Base-by-base conservation (phyloP, 1,140 invertebrate species). In the Yoshiicerus persimilis region DNA sequence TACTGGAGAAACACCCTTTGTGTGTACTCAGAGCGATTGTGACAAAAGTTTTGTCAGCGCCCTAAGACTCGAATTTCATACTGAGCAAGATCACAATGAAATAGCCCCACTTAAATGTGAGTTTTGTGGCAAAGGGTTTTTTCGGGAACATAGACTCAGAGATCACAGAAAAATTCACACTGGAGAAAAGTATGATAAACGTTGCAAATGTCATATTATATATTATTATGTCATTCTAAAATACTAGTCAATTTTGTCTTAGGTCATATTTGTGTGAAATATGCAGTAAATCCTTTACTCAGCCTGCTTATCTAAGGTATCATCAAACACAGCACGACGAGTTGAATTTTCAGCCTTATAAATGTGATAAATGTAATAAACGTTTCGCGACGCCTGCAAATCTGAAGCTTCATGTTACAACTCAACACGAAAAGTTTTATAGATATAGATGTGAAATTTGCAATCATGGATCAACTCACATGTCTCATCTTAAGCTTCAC, bases 401-500 rank as follows among this genome's bases (percentile, higher is more conserved):
- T 38, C 64, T 89, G 9, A 39, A 66, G 16, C 34, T 84, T 11
- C 88, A 89, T 25, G 25, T 38, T 13, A 41, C 77, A 84, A 86
- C 88, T 1, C 88, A 88, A 16, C 88, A 88, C 86, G 41, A 88
- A 25, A 88, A 86, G n/a, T 47, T 70, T 34, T 88, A 88, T 38
- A 56, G 88, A 84, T 86, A 86, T 86, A 85, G 66, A 16, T 88
- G 88, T 47, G 75, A 85, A 84, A 32, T 66, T 36, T 88, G 88
- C 56, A 47, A 64, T n/a, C 85, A 83, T 56, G 88, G 88, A 30
- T 80, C 85, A 11, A 87, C 84, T 13, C 88, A 88, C 27, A 62
- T 80, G 70, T 75, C 56, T 36, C 88, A 88, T 66, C 36, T 88
- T 6, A 84, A 47, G 27, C 34, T 86, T 80, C 94, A 94, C 90